Conservation (phyloP, 2,888 invertebrate species). For the Notodonta ziczac region DNA sequence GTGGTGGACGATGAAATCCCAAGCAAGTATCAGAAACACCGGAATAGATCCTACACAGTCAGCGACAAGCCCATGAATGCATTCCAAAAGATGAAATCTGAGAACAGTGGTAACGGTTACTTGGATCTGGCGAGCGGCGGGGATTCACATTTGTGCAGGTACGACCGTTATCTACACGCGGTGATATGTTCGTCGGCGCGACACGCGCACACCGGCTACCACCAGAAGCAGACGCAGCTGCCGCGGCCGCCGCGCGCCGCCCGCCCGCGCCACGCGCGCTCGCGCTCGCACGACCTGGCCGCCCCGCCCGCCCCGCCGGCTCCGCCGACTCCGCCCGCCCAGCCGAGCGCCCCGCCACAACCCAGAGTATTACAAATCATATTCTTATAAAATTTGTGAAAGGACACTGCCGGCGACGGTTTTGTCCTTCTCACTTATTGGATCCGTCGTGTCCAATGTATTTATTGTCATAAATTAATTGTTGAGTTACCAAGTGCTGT, state of each 20-base stretch:
- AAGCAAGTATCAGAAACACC: slow-evolving; percentile 72
- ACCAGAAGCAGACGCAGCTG: slow-evolving; percentile 66
- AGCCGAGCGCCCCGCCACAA: slow-evolving; percentile 60
- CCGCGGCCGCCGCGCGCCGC: slow-evolving; percentile 47
- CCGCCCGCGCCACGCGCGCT: slow-evolving; percentile 56
- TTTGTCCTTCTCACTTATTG: slow-evolving; percentile 53
- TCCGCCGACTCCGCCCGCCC: slow-evolving; percentile 47
- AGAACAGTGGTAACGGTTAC: slow-evolving; percentile 81
- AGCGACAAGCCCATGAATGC: slow-evolving; percentile 73
- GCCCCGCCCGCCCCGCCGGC: slow-evolving; percentile 50
- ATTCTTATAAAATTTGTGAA: slow-evolving; percentile 75
- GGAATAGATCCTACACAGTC: slow-evolving; percentile 81
- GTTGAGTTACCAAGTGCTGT: slow-evolving; percentile 66
- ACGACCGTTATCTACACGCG: slow-evolving; percentile 86
- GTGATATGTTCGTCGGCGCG: slow-evolving; percentile 84
- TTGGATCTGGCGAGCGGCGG: slow-evolving; percentile 86
- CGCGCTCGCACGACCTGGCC: slow-evolving; percentile 73
- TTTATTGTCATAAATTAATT: slow-evolving; percentile 24
- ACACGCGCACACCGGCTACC: slow-evolving; percentile 77
- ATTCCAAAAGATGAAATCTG: slow-evolving; percentile 70
- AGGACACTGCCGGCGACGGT: slow-evolving; percentile 53
- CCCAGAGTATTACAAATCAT: slow-evolving; percentile 79
- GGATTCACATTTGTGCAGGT: slow-evolving; percentile 81
- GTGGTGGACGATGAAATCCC: slow-evolving; percentile 69
- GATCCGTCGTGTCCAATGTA: slow-evolving; percentile 19